These are phyloP conservation scores for Schizaphis graminum DNA, from an alignment of 2,888 invertebrate species.

Conservation along the genomic window DNA sequence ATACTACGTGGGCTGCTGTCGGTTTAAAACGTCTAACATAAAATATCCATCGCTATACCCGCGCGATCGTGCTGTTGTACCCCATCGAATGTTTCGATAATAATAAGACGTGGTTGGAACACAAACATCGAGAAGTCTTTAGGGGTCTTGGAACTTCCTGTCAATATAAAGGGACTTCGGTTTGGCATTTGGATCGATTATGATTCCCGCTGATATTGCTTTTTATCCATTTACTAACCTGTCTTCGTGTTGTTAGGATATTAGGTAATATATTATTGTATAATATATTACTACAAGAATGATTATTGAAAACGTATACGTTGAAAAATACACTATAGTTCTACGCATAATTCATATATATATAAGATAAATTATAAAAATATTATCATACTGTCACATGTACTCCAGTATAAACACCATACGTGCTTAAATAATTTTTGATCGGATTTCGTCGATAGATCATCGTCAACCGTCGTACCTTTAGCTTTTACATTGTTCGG, in stretches of 20 bases:
- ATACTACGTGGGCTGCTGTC: background rate
- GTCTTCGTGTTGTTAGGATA: background rate
- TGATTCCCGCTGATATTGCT: background rate
- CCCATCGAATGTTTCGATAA: background rate
- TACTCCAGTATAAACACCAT: background rate
- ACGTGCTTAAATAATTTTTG: background rate
- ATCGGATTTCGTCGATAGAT: background rate
- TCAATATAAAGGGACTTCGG: background rate
- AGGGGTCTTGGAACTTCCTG: background rate
- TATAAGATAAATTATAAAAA: background rate
- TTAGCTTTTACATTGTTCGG: slow-evolving; percentile 9
- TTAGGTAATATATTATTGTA: background rate
- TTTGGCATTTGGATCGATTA: background rate
- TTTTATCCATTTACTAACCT: background rate
- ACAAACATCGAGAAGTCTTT: background rate
- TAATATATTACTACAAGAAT: background rate
- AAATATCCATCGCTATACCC: background rate
- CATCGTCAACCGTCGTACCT: slow-evolving; percentile 1
- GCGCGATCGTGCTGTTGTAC: background rate
- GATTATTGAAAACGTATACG: background rate
- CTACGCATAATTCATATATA: background rate
- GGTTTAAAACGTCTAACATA: background rate
- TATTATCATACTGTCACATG: background rate
- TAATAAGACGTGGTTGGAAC: background rate
- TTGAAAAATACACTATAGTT: background rate